These are phyloP conservation scores for Shinisaurus crocodilurus DNA, from an alignment of 2,113 vertebrate species.

Conservation along the genomic window DNA sequence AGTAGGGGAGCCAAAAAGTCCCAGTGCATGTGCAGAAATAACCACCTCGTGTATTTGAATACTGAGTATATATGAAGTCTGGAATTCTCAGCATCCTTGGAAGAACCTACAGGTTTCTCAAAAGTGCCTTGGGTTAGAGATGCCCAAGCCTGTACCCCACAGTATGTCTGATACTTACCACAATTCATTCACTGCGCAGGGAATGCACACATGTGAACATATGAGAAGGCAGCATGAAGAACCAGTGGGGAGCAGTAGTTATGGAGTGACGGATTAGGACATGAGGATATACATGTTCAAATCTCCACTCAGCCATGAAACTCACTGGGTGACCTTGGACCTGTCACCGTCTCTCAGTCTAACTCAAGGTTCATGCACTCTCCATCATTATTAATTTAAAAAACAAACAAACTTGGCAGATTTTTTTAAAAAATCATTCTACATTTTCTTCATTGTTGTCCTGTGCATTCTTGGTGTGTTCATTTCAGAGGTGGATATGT, in stretches of 20 bases:
- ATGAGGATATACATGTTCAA: not conserved
- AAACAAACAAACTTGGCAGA: too few species aligned
- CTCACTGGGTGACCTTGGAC: not conserved
- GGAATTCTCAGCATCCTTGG: not conserved
- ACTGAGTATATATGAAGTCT: not conserved
- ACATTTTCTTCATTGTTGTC: too few species aligned
- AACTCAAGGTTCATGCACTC: not conserved
- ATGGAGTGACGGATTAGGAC: not conserved
- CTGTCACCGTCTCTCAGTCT: not conserved
- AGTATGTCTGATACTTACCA: not conserved
- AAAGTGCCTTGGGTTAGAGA: not conserved
- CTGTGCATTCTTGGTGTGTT: too few species aligned
- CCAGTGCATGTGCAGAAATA: not conserved
- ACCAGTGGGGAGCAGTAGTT: too few species aligned
- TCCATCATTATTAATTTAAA: too few species aligned
- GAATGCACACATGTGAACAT: not conserved
- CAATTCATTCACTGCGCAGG: not conserved
- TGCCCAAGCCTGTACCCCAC: not conserved
- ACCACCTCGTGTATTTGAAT: not conserved
- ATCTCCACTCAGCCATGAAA: not conserved
- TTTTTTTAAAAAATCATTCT: too few species aligned
- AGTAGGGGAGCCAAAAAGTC: not conserved
- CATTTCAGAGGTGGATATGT: too few species aligned
- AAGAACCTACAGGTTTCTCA: not conserved
- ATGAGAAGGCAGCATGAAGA: not conserved